Conservation (phyloP, 2,797 vertebrate species). For the Notolepis coatsorum region DNA sequence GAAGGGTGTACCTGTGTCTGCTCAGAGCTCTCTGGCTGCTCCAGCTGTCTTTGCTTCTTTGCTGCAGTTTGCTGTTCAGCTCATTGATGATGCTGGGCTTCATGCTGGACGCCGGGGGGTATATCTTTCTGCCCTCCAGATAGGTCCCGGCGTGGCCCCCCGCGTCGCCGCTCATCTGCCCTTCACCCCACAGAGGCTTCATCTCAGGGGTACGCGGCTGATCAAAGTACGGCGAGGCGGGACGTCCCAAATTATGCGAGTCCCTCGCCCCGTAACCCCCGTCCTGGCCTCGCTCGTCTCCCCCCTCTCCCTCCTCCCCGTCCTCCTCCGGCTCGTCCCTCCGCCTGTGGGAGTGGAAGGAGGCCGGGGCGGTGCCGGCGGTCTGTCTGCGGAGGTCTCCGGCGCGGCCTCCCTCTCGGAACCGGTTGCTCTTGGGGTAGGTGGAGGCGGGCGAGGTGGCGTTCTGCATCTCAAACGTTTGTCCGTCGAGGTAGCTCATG, state of each 20-base stretch:
- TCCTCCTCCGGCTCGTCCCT: constrained; percentile 78
- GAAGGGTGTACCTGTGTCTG: constrained; percentile 87
- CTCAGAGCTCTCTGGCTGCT: constrained; percentile 80
- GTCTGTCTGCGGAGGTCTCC: constrained; percentile 77
- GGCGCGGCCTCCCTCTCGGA: constrained; percentile 75
- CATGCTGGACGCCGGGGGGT: constrained; percentile 85
- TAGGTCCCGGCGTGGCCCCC: constrained; percentile 60
- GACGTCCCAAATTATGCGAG: constrained; percentile 76
- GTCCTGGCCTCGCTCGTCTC: constrained; percentile 54
- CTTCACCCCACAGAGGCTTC: constrained; percentile 82
- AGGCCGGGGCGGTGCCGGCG: constrained; percentile 77
- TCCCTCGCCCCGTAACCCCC: constrained; percentile 68
- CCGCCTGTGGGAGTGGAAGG: constrained; percentile 76
- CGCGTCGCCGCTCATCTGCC: constrained; percentile 61
- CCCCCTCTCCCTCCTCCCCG: constrained; percentile 63
- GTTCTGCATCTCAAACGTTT: constrained; percentile 89
- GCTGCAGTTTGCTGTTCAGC: constrained; percentile 92
- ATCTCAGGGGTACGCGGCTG: constrained; percentile 82
- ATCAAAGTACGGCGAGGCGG: constrained; percentile 82
- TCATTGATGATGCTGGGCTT: constrained; percentile 94
- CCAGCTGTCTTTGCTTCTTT: constrained; percentile 84
- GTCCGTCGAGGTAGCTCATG: constrained; percentile 93
- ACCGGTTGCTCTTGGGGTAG: constrained; percentile 80
- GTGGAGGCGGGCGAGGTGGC: constrained; percentile 79
- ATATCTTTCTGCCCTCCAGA: constrained; percentile 80